Percentiles rank a stretch among this genome's conserved stretches.
phyloP scores from a whole-genome alignment of 2,888 invertebrate species.

The Apamea crenata region DNA sequence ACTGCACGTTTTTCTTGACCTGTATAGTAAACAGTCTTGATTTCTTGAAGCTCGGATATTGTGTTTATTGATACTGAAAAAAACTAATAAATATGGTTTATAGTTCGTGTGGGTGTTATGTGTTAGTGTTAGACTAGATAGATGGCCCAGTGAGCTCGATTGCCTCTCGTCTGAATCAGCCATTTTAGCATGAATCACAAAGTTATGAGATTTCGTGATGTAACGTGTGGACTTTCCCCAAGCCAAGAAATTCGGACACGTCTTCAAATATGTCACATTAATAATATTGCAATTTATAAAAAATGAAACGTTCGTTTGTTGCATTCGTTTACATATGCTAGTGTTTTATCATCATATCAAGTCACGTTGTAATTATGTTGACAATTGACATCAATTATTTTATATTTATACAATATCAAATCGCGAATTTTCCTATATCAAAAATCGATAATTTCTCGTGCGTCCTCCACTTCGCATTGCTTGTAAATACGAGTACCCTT shows the following conservation, averaged over 20 bases:
- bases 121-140: conserved; percentile 60
- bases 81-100: conserved; percentile 46
- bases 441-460: conserved; percentile 51
- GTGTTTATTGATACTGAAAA: conserved; percentile 40
- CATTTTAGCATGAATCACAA: conserved; percentile 76
- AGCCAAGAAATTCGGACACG: conserved; percentile 70
- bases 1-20: conserved; percentile 23
- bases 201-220: conserved; percentile 74
- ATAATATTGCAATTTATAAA: conserved; percentile 47
- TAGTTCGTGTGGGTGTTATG: conserved; percentile 49
- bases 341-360: conserved; percentile 23
- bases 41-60: conserved; percentile 13
- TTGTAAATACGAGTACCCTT: conserved; percentile 63
- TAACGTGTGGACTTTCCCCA: conserved; percentile 75
- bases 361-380: conserved; percentile 18
- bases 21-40: conserved; percentile 36
- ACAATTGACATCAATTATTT: conserved; percentile 17
- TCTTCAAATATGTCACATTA: conserved; percentile 68
- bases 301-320: conserved; percentile 23
- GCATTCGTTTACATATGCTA: conserved; percentile 20
- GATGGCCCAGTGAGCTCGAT: conserved; percentile 68
- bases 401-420: not conserved
- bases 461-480: conserved; percentile 58
- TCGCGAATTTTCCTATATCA: conserved; percentile 28
- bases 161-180: conserved; percentile 68